These are phyloP conservation scores for Palaemon carinicauda DNA, from an alignment of 1,140 invertebrate genomes.

Conservation along the genomic window DNA sequence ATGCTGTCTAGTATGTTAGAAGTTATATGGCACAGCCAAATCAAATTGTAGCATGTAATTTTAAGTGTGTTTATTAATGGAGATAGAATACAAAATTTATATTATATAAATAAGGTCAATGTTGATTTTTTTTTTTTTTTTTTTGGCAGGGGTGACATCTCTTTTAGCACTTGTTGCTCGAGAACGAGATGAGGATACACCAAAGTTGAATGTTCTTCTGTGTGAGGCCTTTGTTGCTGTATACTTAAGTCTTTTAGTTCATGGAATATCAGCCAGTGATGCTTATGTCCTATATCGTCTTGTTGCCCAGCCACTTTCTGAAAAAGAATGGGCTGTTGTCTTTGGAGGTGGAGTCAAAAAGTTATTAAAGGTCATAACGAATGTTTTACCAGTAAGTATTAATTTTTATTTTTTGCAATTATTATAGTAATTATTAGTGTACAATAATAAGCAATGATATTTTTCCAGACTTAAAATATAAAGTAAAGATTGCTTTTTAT, in stretches of 20 bases:
- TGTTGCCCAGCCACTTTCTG: slow-evolving; percentile 82
- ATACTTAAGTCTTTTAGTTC: slow-evolving; percentile 90
- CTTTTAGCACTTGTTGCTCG: slow-evolving; percentile 86
- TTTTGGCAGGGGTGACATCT: slow-evolving; percentile 87
- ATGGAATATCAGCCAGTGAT: slow-evolving; percentile 93
- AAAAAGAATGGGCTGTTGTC: slow-evolving; percentile 83
- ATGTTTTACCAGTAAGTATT: slow-evolving; percentile 40
- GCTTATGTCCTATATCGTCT: slow-evolving; percentile 71
- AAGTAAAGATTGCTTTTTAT: too few species aligned
- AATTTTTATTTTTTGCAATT: too few species aligned
- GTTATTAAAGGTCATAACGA: slow-evolving; percentile 78
- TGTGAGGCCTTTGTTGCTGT: slow-evolving; percentile 93
- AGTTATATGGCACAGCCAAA: too few species aligned
- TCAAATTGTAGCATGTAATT: too few species aligned
- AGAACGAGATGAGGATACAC: slow-evolving; percentile 96
- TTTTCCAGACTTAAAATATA: too few species aligned
- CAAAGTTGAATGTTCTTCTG: slow-evolving; percentile 88
- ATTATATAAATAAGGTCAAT: too few species aligned
- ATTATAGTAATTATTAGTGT: too few species aligned
- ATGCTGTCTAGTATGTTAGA: too few species aligned
- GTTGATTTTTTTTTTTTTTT: slow-evolving; percentile 18
- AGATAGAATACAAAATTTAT: neutral
- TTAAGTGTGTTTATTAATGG: too few species aligned
- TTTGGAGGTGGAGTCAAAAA: slow-evolving; percentile 96
- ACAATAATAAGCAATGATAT: too few species aligned